Conservation (phyloP, 2,797 vertebrate species). For the Cossypha niveicapilla region DNA sequence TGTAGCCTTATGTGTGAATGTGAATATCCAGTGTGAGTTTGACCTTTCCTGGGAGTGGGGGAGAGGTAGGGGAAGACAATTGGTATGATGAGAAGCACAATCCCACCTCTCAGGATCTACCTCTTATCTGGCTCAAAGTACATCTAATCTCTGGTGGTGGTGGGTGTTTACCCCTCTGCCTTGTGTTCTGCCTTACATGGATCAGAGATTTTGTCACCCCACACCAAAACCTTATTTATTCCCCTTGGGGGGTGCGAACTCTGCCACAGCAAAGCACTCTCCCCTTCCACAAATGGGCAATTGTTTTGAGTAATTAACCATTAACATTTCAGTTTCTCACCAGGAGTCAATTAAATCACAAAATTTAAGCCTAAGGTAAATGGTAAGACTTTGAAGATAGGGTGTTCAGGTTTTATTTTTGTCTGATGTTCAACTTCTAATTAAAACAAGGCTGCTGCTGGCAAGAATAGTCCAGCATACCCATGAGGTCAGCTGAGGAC, state of each 20-base stretch:
- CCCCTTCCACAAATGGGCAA: neutral
- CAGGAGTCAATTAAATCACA: neutral
- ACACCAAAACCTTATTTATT: neutral
- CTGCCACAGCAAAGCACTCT: neutral
- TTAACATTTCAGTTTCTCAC: neutral
- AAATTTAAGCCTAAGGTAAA: neutral
- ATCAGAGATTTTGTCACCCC: neutral
- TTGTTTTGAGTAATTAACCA: neutral
- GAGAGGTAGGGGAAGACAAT: neutral
- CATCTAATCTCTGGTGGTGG: neutral
- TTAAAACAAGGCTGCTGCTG: neutral
- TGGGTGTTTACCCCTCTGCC: neutral
- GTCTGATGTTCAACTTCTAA: neutral
- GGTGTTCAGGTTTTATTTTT: neutral
- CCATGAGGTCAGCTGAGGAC: neutral
- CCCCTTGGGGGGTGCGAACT: neutral
- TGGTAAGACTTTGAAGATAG: neutral
- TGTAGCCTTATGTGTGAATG: neutral
- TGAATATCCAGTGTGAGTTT: accelerated
- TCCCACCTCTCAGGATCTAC: too few relatives aligned
- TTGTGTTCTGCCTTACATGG: neutral
- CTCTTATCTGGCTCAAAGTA: neutral
- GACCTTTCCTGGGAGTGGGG: neutral
- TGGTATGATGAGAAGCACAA: neutral
- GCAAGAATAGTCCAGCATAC: neutral